Evolutionary conservation across 2,797 vertebrate genomes (phyloP).

Genomic region (Naso thynnoides): DNA sequence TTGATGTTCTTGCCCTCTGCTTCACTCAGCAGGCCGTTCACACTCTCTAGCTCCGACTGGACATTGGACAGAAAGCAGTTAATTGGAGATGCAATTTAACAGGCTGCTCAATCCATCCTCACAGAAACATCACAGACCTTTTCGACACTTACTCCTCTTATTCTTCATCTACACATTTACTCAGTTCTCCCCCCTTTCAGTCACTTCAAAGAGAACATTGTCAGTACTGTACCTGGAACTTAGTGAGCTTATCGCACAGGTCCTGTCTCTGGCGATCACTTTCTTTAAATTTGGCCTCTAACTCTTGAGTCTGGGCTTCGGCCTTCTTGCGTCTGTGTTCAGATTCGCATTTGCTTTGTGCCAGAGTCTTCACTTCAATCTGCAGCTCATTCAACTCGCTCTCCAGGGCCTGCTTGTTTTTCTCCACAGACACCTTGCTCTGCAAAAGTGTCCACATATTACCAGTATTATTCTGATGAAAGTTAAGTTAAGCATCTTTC

Average conservation of each 20-base stretch:
- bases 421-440: slow-evolving; percentile 95
- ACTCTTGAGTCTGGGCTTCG: slow-evolving; percentile 92
- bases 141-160: not conserved
- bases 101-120: not conserved
- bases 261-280: slow-evolving; percentile 90
- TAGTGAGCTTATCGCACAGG: slow-evolving; percentile 86
- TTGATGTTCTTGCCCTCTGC: slow-evolving; percentile 95
- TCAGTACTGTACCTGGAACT: slow-evolving; percentile 88
- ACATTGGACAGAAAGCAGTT: slow-evolving; percentile 17
- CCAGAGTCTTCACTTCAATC: slow-evolving; percentile 91
- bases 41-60: slow-evolving; percentile 91
- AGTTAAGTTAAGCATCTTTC: not conserved
- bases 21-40: slow-evolving; percentile 88
- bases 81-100: not conserved
- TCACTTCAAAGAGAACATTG: not conserved
- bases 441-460: slow-evolving; percentile 59
- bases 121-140: not conserved
- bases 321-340: slow-evolving; percentile 97
- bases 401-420: slow-evolving; percentile 93
- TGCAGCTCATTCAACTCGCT: slow-evolving; percentile 92
- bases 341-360: slow-evolving; percentile 91
- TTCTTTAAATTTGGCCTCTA: slow-evolving; percentile 91
- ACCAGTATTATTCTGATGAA: not conserved
- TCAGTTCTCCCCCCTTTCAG: not conserved
- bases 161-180: not conserved